phyloP scores from a whole-genome alignment of 1,140 invertebrate genomes.

The Dreissena rostriformis region DNA sequence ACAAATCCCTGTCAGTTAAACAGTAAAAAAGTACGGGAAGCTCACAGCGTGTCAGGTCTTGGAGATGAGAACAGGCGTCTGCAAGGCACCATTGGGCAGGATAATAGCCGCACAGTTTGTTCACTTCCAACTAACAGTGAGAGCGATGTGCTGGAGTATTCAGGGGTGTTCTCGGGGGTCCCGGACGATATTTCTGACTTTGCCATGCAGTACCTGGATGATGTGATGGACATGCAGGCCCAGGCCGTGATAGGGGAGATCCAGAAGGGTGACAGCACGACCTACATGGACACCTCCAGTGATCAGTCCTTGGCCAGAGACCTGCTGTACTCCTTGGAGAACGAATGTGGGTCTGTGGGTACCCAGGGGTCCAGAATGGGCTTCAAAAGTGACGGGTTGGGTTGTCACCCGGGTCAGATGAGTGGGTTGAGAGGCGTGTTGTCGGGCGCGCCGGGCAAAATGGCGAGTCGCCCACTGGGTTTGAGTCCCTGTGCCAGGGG shows the following conservation, averaged over 20 bases:
- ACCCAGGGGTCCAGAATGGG: not conserved
- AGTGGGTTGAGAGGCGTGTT: no score
- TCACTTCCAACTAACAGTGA: not conserved
- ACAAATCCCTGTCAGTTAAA: no score
- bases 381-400: no score
- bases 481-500: no score
- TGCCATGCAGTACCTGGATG: conserved; percentile 45
- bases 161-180: not conserved
- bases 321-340: conserved; percentile 31
- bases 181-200: conserved; percentile 28
- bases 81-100: not conserved
- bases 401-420: no score
- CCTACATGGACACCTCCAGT: conserved; percentile 48
- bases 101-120: not conserved
- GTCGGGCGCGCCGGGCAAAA: no score
- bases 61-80: not conserved
- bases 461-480: no score
- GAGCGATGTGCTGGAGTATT: not conserved
- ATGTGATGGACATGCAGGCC: conserved; percentile 31
- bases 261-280: conserved; percentile 11
- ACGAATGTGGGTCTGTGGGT: not conserved
- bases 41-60: no score
- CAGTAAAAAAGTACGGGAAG: no score
- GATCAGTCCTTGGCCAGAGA: conserved; percentile 17
- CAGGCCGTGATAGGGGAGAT: conserved; percentile 38